Conservation (phyloP, 2,113 vertebrate species). For the Embiotoca jacksoni region DNA sequence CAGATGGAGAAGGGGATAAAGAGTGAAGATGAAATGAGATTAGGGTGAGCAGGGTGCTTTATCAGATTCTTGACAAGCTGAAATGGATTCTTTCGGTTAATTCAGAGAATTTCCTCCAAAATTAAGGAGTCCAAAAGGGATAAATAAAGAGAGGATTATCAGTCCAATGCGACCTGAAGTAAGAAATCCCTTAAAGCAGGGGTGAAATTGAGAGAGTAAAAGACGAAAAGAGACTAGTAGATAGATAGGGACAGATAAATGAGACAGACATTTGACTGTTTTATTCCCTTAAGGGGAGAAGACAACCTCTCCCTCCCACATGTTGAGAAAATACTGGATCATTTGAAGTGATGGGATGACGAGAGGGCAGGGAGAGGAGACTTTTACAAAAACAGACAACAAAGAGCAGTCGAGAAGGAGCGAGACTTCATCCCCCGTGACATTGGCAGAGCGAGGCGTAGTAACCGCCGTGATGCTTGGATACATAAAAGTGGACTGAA, state of each 20-base stretch:
- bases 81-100: constrained; percentile 59
- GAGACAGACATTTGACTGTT: constrained; percentile 62
- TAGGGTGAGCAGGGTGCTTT: constrained; percentile 50
- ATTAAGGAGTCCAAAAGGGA: constrained; percentile 23
- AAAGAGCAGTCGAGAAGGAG: constrained; percentile 44
- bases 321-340: constrained; percentile 58
- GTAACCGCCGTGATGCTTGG: constrained; percentile 30
- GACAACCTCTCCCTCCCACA: constrained; percentile 58
- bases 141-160: constrained; percentile 31
- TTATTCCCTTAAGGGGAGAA: constrained; percentile 63
- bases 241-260: constrained; percentile 64
- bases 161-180: constrained; percentile 35
- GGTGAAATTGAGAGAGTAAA: constrained; percentile 36
- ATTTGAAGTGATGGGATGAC: constrained; percentile 55
- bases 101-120: constrained; percentile 53
- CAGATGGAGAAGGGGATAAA: constrained; percentile 31
- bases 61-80: constrained; percentile 54
- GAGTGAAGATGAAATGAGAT: constrained; percentile 48
- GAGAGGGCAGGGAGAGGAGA: constrained; percentile 25
- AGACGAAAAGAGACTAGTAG: constrained; percentile 39
- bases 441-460: constrained; percentile 6
- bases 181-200: constrained; percentile 35
- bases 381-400: constrained; percentile 61
- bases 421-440: constrained; percentile 33
- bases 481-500: constrained; percentile 41